phyloP scores from a whole-genome alignment of 2,888 invertebrate species.

The Kryphioiulus occultus region DNA sequence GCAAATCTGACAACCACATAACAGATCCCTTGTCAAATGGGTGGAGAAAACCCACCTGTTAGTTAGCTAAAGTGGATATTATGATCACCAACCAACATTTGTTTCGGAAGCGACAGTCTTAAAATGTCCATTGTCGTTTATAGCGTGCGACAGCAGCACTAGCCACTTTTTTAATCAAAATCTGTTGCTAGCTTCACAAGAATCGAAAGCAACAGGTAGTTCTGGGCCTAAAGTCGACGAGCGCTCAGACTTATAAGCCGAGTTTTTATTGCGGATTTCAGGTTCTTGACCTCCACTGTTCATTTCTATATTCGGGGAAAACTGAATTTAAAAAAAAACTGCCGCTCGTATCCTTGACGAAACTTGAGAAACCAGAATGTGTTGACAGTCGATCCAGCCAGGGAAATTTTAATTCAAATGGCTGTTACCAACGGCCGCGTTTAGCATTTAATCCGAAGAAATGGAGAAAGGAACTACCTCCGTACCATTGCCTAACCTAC shows the following conservation, averaged over 20 bases:
- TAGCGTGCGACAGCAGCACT: not conserved
- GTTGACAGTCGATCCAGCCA: not conserved
- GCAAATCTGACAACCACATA: too few species aligned
- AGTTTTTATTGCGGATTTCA: slow-evolving; percentile 25
- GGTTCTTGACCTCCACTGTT: slow-evolving; percentile 24
- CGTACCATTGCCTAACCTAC: not conserved
- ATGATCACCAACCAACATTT: not conserved
- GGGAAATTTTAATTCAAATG: not conserved
- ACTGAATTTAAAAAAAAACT: not conserved
- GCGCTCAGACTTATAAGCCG: slow-evolving; percentile 1
- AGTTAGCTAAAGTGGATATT: not conserved
- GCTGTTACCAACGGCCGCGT: too few species aligned
- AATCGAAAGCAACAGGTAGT: slow-evolving; percentile 7
- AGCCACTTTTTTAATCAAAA: not conserved
- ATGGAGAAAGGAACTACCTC: not conserved
- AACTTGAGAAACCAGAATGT: slow-evolving; percentile 13
- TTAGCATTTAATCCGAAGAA: not conserved
- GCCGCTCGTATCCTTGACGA: not conserved
- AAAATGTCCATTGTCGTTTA: not conserved
- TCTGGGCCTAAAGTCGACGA: not conserved
- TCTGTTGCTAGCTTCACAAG: not conserved
- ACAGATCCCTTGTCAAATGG: too few species aligned
- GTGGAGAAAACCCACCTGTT: not conserved
- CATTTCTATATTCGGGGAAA: slow-evolving; percentile 31
- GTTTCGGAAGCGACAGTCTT: not conserved